A percentile compares a stretch with the other conserved stretches of the same genome.
These are phyloP conservation scores for Myripristis murdjan DNA, from an alignment of 2,797 vertebrate genomes.

Conservation along the genomic window DNA sequence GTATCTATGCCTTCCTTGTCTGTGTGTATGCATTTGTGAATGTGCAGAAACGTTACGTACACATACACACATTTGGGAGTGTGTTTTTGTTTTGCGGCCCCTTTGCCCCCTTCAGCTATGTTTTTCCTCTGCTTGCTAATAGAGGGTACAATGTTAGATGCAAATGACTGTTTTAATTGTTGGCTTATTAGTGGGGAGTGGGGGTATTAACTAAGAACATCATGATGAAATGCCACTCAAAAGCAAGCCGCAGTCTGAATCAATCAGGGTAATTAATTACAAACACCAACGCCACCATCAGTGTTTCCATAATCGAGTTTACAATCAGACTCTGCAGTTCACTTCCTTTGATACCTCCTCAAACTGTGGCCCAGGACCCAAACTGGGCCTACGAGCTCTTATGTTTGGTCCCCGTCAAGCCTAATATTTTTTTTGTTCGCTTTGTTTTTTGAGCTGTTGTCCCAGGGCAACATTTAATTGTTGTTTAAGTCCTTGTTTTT, in stretches of 20 bases:
- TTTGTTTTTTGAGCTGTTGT: conserved; percentile 50
- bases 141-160: conserved; percentile 78
- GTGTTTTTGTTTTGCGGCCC: conserved; percentile 32
- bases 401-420: conserved; percentile 11
- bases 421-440: conserved; percentile 45
- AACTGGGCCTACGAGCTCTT: background rate
- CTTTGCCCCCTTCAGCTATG: conserved; percentile 52
- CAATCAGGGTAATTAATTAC: conserved; percentile 82
- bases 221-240: conserved; percentile 83
- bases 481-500: conserved; percentile 40
- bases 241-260: conserved; percentile 72
- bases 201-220: conserved; percentile 80
- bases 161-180: conserved; percentile 84
- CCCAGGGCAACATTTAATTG: conserved; percentile 67
- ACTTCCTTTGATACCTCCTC: conserved; percentile 18
- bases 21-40: too few species aligned
- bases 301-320: conserved; percentile 71
- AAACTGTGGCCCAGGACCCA: conserved; percentile 25
- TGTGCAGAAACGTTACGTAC: too few species aligned
- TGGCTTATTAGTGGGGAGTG: conserved; percentile 71
- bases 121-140: conserved; percentile 60
- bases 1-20: too few species aligned
- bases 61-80: conserved; percentile 16
- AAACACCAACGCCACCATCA: conserved; percentile 54
- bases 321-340: conserved; percentile 54